Conservation (phyloP, 2,113 vertebrate genomes). For the Acanthisitta chloris region DNA sequence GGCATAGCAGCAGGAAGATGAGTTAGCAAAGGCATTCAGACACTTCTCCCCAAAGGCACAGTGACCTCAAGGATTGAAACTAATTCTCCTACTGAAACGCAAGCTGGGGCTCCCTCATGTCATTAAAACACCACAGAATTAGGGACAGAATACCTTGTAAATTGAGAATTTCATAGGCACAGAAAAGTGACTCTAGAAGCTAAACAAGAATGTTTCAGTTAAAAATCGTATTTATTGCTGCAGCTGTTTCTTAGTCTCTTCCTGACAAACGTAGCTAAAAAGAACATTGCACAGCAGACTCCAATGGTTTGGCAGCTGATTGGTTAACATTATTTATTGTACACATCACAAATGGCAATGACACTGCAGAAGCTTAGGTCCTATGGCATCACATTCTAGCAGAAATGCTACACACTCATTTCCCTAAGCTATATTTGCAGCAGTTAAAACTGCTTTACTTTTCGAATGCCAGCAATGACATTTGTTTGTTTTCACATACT, state of each 20-base stretch:
- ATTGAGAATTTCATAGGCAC: not conserved
- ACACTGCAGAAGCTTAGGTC: not conserved
- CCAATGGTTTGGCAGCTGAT: not conserved
- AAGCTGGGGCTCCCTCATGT: not conserved
- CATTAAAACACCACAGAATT: not conserved
- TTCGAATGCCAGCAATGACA: not conserved
- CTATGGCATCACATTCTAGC: not conserved
- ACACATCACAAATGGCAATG: not conserved
- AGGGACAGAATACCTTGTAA: not conserved
- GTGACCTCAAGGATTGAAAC: not conserved
- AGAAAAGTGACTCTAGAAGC: not conserved
- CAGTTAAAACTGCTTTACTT: not conserved
- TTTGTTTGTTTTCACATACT: not conserved
- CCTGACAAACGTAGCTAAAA: not conserved
- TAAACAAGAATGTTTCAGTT: not conserved
- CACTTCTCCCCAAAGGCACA: conserved; percentile 20
- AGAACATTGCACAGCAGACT: not conserved
- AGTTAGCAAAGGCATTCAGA: conserved; percentile 25
- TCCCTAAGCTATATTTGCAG: not conserved
- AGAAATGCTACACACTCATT: not conserved
- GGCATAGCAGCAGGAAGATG: conserved; percentile 3
- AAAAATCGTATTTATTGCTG: conserved; percentile 22
- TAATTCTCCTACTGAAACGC: not conserved
- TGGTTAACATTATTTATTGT: not conserved
- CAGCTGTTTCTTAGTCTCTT: not conserved